phyloP scores from a whole-genome alignment of 2,113 vertebrate genomes.

The Pungitius pungitius region DNA sequence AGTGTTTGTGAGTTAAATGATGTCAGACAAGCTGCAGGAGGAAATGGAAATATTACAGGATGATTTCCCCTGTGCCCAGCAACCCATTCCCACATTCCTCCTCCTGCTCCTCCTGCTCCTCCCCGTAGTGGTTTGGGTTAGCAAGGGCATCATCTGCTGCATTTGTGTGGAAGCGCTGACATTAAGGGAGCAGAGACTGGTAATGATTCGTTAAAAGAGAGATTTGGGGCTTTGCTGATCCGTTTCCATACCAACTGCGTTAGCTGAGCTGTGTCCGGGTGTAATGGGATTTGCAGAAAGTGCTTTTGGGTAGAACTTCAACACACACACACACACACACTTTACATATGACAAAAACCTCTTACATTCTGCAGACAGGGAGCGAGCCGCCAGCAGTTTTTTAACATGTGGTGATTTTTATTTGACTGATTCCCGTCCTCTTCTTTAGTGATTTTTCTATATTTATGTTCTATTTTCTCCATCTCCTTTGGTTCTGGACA shows the following conservation, averaged over 20 bases:
- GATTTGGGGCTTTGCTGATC: conserved; percentile 67
- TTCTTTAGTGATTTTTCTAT: background rate
- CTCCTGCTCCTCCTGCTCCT: conserved; percentile 33
- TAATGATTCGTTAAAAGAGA: conserved; percentile 68
- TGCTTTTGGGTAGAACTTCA: conserved; percentile 47
- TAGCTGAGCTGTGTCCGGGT: conserved; percentile 21
- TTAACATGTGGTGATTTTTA: conserved; percentile 17
- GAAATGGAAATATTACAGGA: conserved; percentile 64
- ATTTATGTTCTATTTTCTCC: background rate
- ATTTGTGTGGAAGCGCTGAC: conserved; percentile 41
- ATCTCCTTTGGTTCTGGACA: conserved; percentile 57
- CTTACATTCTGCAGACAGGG: conserved; percentile 28
- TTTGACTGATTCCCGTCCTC: background rate
- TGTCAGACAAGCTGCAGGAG: conserved; percentile 41
- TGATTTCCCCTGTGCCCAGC: conserved; percentile 50
- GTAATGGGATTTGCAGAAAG: conserved; percentile 64
- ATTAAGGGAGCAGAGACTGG: conserved; percentile 54
- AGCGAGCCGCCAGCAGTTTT: conserved; percentile 1
- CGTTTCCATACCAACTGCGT: conserved; percentile 71
- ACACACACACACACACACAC: conserved; percentile 19
- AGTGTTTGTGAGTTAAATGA: conserved; percentile 3
- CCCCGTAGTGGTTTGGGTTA: conserved; percentile 44
- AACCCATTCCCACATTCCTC: conserved; percentile 22
- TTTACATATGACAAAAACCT: conserved; percentile 47
- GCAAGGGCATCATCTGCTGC: conserved; percentile 36